Conservation (phyloP, 2,888 invertebrate species). For the Pasiphila rectangulata region DNA sequence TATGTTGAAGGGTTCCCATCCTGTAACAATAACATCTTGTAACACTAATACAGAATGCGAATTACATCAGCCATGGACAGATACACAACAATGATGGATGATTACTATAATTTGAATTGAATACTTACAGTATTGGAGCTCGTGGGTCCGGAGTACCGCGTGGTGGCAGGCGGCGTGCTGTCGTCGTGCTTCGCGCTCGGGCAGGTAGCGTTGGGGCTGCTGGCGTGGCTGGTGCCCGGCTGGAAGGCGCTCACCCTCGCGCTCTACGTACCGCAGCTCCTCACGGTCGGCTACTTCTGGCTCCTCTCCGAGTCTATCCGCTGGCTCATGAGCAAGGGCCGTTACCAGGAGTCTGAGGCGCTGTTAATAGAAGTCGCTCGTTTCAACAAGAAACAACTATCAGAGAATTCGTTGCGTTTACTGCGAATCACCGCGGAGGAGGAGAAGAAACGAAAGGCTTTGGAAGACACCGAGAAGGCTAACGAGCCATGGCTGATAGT, state of each 20-base stretch:
- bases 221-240: conserved; percentile 84
- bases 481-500: conserved; percentile 58
- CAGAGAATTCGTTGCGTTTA: conserved; percentile 52
- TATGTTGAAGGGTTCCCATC: too few species aligned
- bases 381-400: conserved; percentile 73
- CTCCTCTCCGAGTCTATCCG: conserved; percentile 86
- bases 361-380: conserved; percentile 82
- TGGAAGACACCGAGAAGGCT: conserved; percentile 33
- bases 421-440: conserved; percentile 47
- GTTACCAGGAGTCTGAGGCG: conserved; percentile 82
- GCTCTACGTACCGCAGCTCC: conserved; percentile 85
- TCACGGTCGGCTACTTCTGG: conserved; percentile 85
- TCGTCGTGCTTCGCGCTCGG: conserved; percentile 86
- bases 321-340: conserved; percentile 87
- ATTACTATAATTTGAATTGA: neutral
- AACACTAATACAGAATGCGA: neutral
- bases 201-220: conserved; percentile 83
- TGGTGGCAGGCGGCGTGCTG: conserved; percentile 84
- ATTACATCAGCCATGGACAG: too few species aligned
- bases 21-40: too few species aligned
- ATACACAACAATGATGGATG: too few species aligned
- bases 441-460: conserved; percentile 41
- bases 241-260: conserved; percentile 85
- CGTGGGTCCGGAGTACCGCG: conserved; percentile 86
- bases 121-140: conserved; percentile 83